Evolutionary conservation across 2,888 invertebrate genomes (phyloP), one percentile per base, ranked within the genome.

Genomic region (Scaeva pyrastri): DNA sequence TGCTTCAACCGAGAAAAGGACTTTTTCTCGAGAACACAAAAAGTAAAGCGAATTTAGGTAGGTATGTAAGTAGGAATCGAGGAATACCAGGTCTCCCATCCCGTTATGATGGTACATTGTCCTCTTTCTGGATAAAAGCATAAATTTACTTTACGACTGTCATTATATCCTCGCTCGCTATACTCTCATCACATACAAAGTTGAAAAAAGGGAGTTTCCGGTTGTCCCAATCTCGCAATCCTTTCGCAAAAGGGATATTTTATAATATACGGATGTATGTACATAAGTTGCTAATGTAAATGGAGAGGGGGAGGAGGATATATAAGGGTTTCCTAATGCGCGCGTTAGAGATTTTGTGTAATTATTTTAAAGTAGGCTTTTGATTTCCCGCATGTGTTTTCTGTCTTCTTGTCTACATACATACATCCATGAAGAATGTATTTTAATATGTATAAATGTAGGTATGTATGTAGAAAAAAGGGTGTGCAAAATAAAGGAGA

Each of bases 321-420:
- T 21, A 60, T 21, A 12, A 41, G 60, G 60, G 39, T 39, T 23
- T 64, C 26, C 31, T 77, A 43, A 62, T 62, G 62, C 23, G 55
- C 56, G 71, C 52, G 36, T 77, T 70, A 36, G 73, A 36, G 73
- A 78, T 62, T 74, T 83, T 79, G 83, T 79, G 26, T 52, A 83
- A 78, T 83, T 83, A 83, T 83, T 79, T 83, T 83, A 79, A 71
- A 83, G 79, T 74, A 78, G 83, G 83, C 56, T 70, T 68, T 79
- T 83, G 83, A 79, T 78, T 78, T 64, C 52, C 83, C 79, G 31
- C 48, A 79, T 79, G 62, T 83, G 83, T 52, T 70, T 14, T 48
- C 11, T 45, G 12, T 8, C 16, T 31, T 45, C n/a, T 45, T 14
- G 16, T 45, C 2, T 8, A 16, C 16, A n/a, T 14, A 8, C n/a